Percentiles rank a stretch among this genome's conserved stretches.
phyloP scores from a whole-genome alignment of 2,888 invertebrate species.

The Tenthredo amoena region DNA sequence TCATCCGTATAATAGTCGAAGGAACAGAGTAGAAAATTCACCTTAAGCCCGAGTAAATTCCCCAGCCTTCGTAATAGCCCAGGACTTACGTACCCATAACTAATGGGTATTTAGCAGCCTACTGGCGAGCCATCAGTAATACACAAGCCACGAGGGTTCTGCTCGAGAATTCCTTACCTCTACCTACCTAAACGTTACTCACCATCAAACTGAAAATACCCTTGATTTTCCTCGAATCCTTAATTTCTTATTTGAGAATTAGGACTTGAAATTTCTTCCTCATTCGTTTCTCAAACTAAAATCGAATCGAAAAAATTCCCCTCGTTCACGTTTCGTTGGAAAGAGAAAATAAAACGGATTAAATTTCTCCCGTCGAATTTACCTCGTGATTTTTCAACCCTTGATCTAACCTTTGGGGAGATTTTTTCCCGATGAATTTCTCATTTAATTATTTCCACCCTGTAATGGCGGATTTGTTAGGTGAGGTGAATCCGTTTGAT shows the following conservation, averaged over 20 bases:
- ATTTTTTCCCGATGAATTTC: slow-evolving; percentile 27
- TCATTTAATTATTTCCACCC: background rate
- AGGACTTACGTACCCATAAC: slow-evolving; percentile 52
- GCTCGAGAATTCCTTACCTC: background rate
- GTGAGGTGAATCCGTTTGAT: slow-evolving; percentile 5
- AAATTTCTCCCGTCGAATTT: background rate
- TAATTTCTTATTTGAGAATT: background rate
- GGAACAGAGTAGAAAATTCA: slow-evolving; percentile 47
- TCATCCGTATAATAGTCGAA: slow-evolving; percentile 37
- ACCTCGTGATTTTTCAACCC: too few relatives aligned
- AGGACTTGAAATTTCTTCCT: background rate
- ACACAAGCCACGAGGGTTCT: slow-evolving; percentile 15
- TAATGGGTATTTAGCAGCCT: slow-evolving; percentile 52
- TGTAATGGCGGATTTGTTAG: background rate
- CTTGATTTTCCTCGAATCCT: background rate
- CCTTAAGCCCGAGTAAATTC: slow-evolving; percentile 34
- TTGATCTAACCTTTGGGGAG: background rate
- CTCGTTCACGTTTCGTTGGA: background rate
- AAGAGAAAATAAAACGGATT: background rate
- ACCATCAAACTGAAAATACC: background rate
- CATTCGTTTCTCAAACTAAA: too few relatives aligned
- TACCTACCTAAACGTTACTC: slow-evolving; percentile 9
- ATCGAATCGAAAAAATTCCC: too few relatives aligned
- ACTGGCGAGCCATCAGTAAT: slow-evolving; percentile 47
- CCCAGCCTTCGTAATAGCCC: slow-evolving; percentile 37